These are phyloP conservation scores for Lepidothrix coronata DNA, from an alignment of 2,113 vertebrate genomes.

Conservation along the genomic window DNA sequence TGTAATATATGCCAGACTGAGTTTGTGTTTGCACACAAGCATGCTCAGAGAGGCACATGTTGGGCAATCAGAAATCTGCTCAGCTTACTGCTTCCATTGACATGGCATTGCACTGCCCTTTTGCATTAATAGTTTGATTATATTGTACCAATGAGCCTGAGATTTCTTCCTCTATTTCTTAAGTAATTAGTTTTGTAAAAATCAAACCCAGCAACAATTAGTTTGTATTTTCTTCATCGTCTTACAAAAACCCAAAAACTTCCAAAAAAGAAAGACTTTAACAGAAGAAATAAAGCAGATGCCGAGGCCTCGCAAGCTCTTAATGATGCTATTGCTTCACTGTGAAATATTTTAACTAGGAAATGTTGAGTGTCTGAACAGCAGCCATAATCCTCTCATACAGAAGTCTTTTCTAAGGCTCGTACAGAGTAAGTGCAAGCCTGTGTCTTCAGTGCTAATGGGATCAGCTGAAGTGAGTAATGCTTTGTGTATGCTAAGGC, in stretches of 20 bases:
- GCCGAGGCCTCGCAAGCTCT: background rate
- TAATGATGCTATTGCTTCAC: background rate
- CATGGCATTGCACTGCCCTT: background rate
- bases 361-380: background rate
- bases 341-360: background rate
- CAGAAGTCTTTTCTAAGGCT: background rate
- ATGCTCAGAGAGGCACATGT: background rate
- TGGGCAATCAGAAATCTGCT: background rate
- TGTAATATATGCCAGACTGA: background rate
- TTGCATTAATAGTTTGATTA: background rate
- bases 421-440: background rate
- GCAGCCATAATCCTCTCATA: conserved; percentile 9
- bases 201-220: background rate
- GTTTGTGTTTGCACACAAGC: background rate
- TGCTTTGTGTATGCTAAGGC: conserved; percentile 31
- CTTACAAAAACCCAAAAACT: background rate
- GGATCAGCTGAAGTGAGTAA: conserved; percentile 47
- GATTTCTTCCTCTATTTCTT: background rate
- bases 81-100: background rate
- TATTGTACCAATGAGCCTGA: background rate
- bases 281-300: background rate
- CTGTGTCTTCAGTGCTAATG: conserved; percentile 12
- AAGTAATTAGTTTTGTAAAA: background rate
- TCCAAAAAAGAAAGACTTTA: background rate
- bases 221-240: background rate